Conservation (phyloP, 2,113 vertebrate genomes). For the Sialia sialis region DNA sequence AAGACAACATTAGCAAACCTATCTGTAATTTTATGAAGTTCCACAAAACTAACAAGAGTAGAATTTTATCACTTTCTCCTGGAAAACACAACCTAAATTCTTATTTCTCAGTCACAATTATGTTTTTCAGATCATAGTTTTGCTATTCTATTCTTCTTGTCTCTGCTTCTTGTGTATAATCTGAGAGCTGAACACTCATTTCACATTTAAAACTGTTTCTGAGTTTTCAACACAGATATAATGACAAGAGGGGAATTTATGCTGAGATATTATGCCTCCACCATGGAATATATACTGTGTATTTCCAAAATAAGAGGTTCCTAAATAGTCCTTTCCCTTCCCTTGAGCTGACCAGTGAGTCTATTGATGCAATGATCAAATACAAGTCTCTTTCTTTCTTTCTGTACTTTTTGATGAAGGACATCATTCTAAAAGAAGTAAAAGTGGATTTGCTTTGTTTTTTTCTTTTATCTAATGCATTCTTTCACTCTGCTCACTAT, state of each 20-base stretch:
- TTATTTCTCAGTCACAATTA: neutral
- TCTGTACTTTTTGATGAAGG: too few species aligned
- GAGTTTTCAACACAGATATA: neutral
- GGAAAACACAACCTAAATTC: neutral
- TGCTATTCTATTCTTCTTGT: neutral
- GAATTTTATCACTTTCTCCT: neutral
- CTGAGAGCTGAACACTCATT: neutral
- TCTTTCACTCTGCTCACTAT: neutral
- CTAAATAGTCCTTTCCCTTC: neutral
- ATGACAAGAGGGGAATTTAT: neutral
- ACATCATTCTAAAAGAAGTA: neutral
- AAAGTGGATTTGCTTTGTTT: neutral
- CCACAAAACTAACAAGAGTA: neutral
- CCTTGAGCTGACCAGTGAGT: neutral
- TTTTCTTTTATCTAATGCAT: fast-evolving
- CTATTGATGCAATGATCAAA: neutral
- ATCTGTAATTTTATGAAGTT: neutral
- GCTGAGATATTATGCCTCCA: neutral
- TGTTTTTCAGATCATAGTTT: neutral
- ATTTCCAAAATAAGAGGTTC: neutral
- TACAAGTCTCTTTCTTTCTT: neutral
- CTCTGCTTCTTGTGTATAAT: neutral
- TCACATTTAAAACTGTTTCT: neutral
- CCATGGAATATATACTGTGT: neutral
- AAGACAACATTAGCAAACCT: neutral